Conservation (phyloP, 2,113 vertebrate species). For the Corythaeola cristata region DNA sequence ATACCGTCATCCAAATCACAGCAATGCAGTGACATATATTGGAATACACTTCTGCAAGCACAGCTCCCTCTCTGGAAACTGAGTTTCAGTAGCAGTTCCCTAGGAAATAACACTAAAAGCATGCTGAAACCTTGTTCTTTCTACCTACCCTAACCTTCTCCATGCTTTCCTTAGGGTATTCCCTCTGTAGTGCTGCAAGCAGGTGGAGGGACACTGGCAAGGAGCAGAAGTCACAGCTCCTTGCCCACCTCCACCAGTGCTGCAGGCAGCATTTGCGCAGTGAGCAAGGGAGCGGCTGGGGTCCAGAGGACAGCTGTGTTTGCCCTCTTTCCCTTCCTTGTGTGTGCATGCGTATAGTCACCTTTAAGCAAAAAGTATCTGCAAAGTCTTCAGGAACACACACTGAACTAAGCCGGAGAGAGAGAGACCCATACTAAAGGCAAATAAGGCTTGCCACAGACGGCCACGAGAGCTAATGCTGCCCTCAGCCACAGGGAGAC, state of each 20-base stretch:
- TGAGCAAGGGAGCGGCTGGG: not conserved
- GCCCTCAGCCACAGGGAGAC: not conserved
- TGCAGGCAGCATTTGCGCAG: not conserved
- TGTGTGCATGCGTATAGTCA: not conserved
- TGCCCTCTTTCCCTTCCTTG: not conserved
- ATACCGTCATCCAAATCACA: not conserved
- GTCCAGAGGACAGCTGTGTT: not conserved
- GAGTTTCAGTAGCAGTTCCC: not conserved
- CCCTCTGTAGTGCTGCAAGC: not conserved
- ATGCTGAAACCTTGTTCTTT: not conserved
- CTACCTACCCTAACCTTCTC: not conserved
- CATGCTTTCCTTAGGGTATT: not conserved
- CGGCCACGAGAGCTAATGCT: not conserved
- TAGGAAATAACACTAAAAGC: not conserved
- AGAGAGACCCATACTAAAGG: not conserved
- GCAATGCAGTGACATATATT: not conserved
- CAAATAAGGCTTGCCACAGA: not conserved
- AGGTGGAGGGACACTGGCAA: not conserved
- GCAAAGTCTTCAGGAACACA: not conserved
- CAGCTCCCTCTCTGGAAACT: not conserved
- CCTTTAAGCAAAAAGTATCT: not conserved
- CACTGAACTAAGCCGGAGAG: not conserved
- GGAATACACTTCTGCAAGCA: not conserved
- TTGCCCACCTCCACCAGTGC: not conserved
- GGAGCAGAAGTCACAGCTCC: not conserved